Base-by-base conservation (phyloP, 2,888 invertebrate species). In the Capitulum mitella region DNA sequence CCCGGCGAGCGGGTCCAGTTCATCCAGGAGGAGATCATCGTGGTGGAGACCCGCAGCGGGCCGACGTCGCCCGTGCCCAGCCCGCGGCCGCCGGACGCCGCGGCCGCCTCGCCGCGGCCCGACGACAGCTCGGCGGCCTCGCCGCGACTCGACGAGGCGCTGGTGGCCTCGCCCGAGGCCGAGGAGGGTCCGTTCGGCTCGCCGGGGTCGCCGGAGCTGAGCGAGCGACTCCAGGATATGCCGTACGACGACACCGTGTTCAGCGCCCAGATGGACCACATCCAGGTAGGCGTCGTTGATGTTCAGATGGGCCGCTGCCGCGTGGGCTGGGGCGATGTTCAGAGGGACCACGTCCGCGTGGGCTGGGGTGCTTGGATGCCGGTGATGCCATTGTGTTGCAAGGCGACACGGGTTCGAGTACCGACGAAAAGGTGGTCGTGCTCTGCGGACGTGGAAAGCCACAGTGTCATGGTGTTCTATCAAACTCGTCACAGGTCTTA, bases 231-330 rank as follows among this genome's bases (percentile, higher is more conserved):
- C 26, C 22, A 40, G 22, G 70, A 70, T 19, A 40, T 40, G 46
- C 76, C 76, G 46, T 76, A 76, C 46, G 76, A 76, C 19, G 46
- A 76, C 19, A 76, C 76, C 1, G 76, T 76, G 46, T 16, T 76
- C 76, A 76, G 76, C 46, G 76, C 76, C 19, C 76, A 76, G 76
- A 29, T 32, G 46, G 76, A 76, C 14, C 76, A 48, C 29, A 76
- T 76, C 22, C 76, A 76, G 76, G 70, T 40, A 14, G 34, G 64
- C 3, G 43, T n/a, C n/a, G n/a, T n/a, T n/a, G n/a, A n/a, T n/a
- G n/a, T n/a, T n/a, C n/a, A n/a, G n/a, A n/a, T n/a, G n/a, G n/a
- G n/a, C n/a, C n/a, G n/a, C n/a, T n/a, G n/a, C n/a, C n/a, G n/a
- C n/a, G n/a, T n/a, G n/a, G n/a, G n/a, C n/a, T n/a, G n/a, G n/a